Evolutionary conservation across 2,888 invertebrate species (phyloP).

Genomic region (Himalopsyche anomala): DNA sequence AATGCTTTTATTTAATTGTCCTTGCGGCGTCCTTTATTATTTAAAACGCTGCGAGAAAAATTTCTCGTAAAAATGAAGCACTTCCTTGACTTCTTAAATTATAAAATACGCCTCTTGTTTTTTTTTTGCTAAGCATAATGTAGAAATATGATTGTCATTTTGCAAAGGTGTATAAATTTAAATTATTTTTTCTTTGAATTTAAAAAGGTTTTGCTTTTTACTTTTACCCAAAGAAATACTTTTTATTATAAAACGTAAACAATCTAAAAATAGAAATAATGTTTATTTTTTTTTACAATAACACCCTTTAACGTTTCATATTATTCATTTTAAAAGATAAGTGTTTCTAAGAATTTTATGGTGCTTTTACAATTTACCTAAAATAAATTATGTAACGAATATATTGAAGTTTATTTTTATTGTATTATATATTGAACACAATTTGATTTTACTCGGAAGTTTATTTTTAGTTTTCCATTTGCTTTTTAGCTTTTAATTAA

Average conservation of each 20-base stretch:
- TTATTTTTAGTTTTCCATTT: no score
- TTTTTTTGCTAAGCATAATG: conserved; percentile 9
- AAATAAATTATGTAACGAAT: no score
- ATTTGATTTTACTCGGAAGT: no score
- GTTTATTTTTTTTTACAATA: not conserved
- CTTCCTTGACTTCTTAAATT: conserved; percentile 27
- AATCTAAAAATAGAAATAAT: not conserved
- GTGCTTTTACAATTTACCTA: no score
- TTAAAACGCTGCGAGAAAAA: conserved; percentile 38
- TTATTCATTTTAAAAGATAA: not conserved
- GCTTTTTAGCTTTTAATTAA: no score
- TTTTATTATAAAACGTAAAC: not conserved
- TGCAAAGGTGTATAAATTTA: conserved; percentile 17
- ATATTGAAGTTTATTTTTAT: no score
- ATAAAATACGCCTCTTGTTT: not conserved
- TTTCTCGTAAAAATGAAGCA: conserved; percentile 34
- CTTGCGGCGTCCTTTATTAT: conserved; percentile 56
- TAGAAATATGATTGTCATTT: conserved; percentile 15
- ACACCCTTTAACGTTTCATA: not conserved
- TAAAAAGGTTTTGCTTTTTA: not conserved
- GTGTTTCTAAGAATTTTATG: no score
- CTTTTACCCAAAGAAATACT: not conserved
- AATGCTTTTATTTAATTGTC: conserved; percentile 56
- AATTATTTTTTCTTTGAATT: conserved; percentile 12
- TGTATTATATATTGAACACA: no score